phyloP scores from a whole-genome alignment of 2,113 vertebrate species.

The Pao palembangensis region DNA sequence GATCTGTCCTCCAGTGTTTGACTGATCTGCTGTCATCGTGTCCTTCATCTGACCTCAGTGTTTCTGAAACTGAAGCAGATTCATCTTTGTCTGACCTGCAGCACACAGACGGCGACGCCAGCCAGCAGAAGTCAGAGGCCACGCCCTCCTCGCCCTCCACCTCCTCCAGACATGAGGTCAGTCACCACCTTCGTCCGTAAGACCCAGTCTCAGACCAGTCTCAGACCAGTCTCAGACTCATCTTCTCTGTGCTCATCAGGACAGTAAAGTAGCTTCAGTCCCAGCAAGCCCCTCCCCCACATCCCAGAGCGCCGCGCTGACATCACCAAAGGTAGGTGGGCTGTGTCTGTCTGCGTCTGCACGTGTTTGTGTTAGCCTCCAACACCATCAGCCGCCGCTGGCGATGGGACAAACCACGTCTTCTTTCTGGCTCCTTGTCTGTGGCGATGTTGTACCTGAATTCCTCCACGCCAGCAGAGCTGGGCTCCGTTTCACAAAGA shows the following conservation, averaged over 20 bases:
- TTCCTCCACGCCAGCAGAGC: no score
- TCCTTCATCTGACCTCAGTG: background rate
- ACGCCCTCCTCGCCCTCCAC: slow-evolving; percentile 71
- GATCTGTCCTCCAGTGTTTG: no score
- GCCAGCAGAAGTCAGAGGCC: slow-evolving; percentile 75
- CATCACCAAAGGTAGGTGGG: slow-evolving; percentile 82
- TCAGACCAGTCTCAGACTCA: background rate
- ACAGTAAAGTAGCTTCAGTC: slow-evolving; percentile 73
- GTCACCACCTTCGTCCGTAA: background rate
- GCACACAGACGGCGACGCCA: slow-evolving; percentile 80
- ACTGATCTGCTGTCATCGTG: no score
- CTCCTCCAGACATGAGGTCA: slow-evolving; percentile 76
- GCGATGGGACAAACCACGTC: no score
- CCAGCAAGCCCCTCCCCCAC: slow-evolving; percentile 77
- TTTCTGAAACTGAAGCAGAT: background rate
- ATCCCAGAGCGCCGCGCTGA: slow-evolving; percentile 79
- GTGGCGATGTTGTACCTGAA: no score
- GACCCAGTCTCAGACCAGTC: no score
- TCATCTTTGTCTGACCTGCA: slow-evolving; percentile 49
- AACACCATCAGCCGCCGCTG: no score
- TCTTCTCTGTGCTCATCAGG: slow-evolving; percentile 71
- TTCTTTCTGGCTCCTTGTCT: no score
- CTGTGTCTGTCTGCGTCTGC: background rate
- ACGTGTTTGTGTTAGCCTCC: no score
- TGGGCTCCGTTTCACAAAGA: no score